A percentile compares a stretch with the other conserved stretches of the same genome.
Conservation (phyloP, 2,113 vertebrate genomes). For the Hassar affinis region DNA sequence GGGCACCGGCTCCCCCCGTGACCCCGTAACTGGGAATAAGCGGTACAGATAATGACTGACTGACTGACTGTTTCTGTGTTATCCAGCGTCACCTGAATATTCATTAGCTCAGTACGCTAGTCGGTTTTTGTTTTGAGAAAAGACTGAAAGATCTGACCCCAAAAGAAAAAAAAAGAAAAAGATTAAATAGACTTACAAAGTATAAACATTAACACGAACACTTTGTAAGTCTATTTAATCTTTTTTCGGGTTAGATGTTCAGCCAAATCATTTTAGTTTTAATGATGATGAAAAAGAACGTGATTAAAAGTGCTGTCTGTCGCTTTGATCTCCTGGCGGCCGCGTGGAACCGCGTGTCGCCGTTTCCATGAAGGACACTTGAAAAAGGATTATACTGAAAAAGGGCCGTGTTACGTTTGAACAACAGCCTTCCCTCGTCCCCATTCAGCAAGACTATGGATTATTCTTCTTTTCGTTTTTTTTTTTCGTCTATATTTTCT, state of each 20-base stretch:
- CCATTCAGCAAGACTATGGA: background rate
- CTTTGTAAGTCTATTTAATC: background rate
- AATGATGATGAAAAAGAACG: background rate
- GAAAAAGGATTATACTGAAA: background rate
- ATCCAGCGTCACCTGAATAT: background rate
- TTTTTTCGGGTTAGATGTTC: background rate
- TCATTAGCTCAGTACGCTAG: background rate
- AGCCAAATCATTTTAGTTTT: background rate
- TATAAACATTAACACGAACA: background rate
- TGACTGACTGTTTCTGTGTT: background rate
- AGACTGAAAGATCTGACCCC: no score
- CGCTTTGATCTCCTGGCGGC: background rate
- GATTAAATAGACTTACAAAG: background rate
- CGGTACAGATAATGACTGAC: no score
- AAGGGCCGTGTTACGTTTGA: background rate
- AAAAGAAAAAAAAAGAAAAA: background rate
- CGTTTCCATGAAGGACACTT: background rate
- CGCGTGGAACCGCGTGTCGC: background rate
- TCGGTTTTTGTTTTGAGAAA: background rate
- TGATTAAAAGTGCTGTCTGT: background rate
- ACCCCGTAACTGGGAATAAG: no score
- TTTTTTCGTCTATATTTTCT: background rate
- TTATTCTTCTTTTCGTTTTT: background rate
- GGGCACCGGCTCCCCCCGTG: no score
- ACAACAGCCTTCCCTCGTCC: no score